Conservation (phyloP, 2,888 invertebrate species). For the Drosophila niveifrons region DNA sequence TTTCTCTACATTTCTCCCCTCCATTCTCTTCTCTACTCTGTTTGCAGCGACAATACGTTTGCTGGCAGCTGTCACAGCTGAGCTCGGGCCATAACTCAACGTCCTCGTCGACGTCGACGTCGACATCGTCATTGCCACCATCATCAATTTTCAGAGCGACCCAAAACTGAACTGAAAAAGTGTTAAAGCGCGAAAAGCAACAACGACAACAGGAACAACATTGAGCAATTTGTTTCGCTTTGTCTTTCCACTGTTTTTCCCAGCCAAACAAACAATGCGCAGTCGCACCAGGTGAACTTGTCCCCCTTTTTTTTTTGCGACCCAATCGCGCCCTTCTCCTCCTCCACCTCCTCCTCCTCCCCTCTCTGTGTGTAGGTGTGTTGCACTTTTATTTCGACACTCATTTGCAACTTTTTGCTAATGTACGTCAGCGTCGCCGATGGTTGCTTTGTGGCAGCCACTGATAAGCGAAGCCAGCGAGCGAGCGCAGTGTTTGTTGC, state of each 20-base stretch:
- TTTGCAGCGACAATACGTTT: conserved; percentile 1
- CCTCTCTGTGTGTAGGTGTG: conserved; percentile 16
- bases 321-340: background rate
- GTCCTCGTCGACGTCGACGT: conserved; percentile 45
- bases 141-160: conserved; percentile 72
- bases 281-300: conserved; percentile 56
- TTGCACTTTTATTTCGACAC: conserved; percentile 70
- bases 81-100: conserved; percentile 66
- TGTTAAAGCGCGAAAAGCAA: conserved; percentile 79
- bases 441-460: conserved; percentile 51
- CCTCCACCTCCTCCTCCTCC: background rate
- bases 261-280: conserved; percentile 67
- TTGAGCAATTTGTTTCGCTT: conserved; percentile 81
- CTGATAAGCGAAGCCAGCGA: conserved; percentile 57
- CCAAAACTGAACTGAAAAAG: conserved; percentile 44
- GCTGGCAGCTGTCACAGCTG: conserved; percentile 69
- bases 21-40: background rate
- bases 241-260: conserved; percentile 67
- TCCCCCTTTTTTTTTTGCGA: background rate
- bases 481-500: background rate
- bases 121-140: conserved; percentile 47
- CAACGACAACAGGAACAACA: conserved; percentile 46
- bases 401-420: conserved; percentile 81
- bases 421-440: conserved; percentile 57
- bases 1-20: background rate